phyloP scores from a whole-genome alignment of 2,797 vertebrate genomes.

The Neosilurus hyrtlii region DNA sequence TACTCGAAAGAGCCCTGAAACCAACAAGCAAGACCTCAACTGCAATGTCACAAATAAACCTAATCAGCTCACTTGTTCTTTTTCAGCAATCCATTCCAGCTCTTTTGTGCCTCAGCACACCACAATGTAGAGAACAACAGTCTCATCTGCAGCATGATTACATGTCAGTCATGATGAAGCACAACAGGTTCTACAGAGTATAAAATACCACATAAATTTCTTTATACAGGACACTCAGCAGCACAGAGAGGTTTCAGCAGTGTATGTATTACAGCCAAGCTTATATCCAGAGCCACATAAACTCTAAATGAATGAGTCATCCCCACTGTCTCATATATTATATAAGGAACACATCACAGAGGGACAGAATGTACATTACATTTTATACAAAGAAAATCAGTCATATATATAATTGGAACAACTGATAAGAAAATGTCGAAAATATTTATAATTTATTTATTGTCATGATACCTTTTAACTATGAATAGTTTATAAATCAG shows the following conservation, averaged over 20 bases:
- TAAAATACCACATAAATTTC: conserved; percentile 48
- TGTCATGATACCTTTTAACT: neutral
- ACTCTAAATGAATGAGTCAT: neutral
- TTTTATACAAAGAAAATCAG: neutral
- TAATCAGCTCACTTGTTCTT: conserved; percentile 20
- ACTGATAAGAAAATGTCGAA: neutral
- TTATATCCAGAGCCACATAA: conserved; percentile 14
- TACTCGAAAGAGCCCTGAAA: neutral
- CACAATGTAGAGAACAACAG: conserved; percentile 14
- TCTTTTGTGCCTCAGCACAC: neutral
- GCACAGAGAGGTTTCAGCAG: conserved; percentile 41
- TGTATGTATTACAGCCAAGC: neutral
- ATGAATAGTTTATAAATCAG: neutral
- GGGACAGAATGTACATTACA: neutral
- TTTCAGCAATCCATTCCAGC: neutral
- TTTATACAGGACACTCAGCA: conserved; percentile 41
- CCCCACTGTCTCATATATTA: neutral
- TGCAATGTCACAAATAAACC: neutral
- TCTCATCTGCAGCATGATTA: conserved; percentile 46
- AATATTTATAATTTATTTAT: too few relatives aligned
- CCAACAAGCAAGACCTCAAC: neutral
- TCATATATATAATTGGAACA: neutral
- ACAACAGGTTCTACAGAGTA: conserved; percentile 44
- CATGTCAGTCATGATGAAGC: conserved; percentile 46
- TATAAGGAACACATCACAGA: neutral